Percentiles rank a stretch among this genome's conserved stretches.
These are phyloP conservation scores for Tachystola acroxantha DNA, from an alignment of 2,888 invertebrate genomes.

Conservation along the genomic window DNA sequence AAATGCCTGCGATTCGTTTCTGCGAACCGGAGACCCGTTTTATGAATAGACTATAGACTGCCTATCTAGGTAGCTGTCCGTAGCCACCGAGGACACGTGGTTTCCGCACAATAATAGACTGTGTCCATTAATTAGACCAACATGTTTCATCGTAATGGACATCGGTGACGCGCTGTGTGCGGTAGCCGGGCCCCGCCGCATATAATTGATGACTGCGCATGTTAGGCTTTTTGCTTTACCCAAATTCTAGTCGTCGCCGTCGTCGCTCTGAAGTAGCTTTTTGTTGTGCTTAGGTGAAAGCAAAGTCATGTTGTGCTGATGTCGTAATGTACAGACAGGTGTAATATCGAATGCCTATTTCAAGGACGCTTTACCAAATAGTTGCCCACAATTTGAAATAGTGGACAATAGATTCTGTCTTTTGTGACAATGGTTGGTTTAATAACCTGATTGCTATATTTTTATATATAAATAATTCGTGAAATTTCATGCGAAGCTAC, in stretches of 20 bases:
- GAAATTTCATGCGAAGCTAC: too few relatives aligned
- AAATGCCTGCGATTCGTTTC: too few relatives aligned
- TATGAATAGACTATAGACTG: slow-evolving; percentile 1
- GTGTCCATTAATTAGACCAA: slow-evolving; percentile 66
- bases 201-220: slow-evolving; percentile 39
- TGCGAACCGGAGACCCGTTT: neutral
- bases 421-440: too few relatives aligned
- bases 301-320: slow-evolving; percentile 7
- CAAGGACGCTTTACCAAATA: neutral
- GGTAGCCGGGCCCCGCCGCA: slow-evolving; percentile 11
- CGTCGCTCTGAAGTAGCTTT: slow-evolving; percentile 14
- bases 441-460: too few relatives aligned
- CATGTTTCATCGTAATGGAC: slow-evolving; percentile 68
- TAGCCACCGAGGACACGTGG: slow-evolving; percentile 6
- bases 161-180: slow-evolving; percentile 42
- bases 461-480: too few relatives aligned
- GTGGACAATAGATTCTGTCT: too few relatives aligned
- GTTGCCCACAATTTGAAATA: too few relatives aligned
- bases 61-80: neutral
- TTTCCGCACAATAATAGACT: slow-evolving; percentile 50
- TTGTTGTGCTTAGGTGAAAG: slow-evolving; percentile 13
- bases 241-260: slow-evolving; percentile 23
- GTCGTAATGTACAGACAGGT: neutral
- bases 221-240: slow-evolving; percentile 33
- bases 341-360: neutral